Conservation (phyloP, 2,797 vertebrate species). For the Iguana delicatissima region DNA sequence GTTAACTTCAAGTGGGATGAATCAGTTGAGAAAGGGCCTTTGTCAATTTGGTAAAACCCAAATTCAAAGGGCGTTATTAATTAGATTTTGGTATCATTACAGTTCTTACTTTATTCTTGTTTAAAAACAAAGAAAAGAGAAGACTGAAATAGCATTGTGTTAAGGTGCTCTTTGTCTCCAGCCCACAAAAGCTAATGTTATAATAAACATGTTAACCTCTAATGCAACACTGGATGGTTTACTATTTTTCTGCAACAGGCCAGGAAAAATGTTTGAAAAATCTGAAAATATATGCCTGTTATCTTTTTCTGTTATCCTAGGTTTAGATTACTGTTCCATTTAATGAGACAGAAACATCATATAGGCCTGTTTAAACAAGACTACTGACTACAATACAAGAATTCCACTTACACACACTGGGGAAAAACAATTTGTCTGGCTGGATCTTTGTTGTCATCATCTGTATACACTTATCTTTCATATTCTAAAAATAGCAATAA, state of each 20-base stretch:
- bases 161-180: neutral
- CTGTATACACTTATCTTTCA: neutral
- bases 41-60: neutral
- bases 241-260: neutral
- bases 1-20: neutral
- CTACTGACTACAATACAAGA: neutral
- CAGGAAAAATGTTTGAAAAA: neutral
- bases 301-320: neutral
- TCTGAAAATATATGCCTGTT: neutral
- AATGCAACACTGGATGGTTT: neutral
- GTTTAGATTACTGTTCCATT: neutral
- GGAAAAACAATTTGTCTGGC: neutral
- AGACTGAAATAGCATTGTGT: neutral
- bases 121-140: neutral
- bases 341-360: neutral
- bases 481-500: neutral
- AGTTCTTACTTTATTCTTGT: neutral
- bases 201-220: neutral
- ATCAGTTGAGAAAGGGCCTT: neutral
- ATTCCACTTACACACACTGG: neutral
- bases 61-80: neutral
- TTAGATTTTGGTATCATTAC: neutral
- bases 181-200: neutral
- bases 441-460: neutral
- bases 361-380: neutral